Evolutionary conservation across 2,888 invertebrate genomes (phyloP), one percentile per base, ranked within the genome.

Genomic region (Protodeltote pygarga): DNA sequence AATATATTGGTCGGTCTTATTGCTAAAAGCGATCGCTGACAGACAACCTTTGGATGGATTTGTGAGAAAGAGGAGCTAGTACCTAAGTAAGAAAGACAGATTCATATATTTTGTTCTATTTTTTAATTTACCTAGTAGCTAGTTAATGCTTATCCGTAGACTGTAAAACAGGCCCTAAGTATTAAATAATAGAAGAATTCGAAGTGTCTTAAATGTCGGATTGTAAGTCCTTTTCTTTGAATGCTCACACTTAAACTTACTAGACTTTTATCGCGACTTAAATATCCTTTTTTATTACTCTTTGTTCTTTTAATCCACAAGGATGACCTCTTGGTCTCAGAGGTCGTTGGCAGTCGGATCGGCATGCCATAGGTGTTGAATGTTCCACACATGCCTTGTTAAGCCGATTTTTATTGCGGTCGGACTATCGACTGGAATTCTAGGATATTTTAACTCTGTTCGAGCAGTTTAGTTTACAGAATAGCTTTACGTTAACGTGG

Each of bases 341-440:
- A 73, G 74, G 71, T 73, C 73, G 61, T 46, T 62, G 57, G 52
- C 49, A 50, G 58, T 37, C 53, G 44, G 67, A 66, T 78, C 71
- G 65, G 65, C 57, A 74, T 62, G 61, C 72, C 67, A 49, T 46
- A 53, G 51, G 53, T 49, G 24, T 37, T 48, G 44, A 54, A 49
- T 46, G 37, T 47, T 51, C 44, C 28, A 55, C 45, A 35, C 38
- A 34, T 24, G 45, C 38, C 39, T 55, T 39, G 28, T 45, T 41
- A 45, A 55, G 29, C 28, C 31, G 29, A 48, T 39, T 49, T 45
- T 45, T 28, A 44, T 14, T 46, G 14, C 1, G n/a, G 8, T 28
- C 2, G 5, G 14, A 28, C 34, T 13, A 46, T 11, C 13, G n/a
- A 28, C 23, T 24, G 14, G 5, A 14, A 1, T 35, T 27, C 3